A percentile compares a stretch with the other conserved stretches of the same genome.
Evolutionary conservation across 2,113 vertebrate genomes (phyloP).

Genomic region (Galemys pyrenaicus): DNA sequence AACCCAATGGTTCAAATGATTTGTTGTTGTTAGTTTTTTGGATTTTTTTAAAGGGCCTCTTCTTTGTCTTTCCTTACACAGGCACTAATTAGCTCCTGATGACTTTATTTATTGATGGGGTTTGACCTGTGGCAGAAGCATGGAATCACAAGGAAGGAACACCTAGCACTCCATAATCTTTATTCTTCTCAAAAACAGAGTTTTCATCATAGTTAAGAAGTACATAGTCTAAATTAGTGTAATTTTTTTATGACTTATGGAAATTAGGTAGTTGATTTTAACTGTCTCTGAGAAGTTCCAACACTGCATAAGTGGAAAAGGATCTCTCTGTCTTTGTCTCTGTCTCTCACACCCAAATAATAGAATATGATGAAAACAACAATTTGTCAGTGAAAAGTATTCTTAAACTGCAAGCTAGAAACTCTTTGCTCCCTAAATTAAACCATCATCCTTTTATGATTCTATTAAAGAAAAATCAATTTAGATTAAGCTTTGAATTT

Average conservation of each 20-base stretch:
- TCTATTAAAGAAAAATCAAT: background rate
- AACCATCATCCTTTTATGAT: background rate
- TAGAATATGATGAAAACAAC: constrained; percentile 4
- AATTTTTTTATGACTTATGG: background rate
- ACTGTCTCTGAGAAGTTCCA: constrained; percentile 4
- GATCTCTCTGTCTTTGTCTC: background rate
- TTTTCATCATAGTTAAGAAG: background rate
- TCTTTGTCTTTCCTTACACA: background rate
- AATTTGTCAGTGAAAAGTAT: background rate
- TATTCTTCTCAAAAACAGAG: background rate
- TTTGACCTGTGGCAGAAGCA: background rate
- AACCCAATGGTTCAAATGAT: constrained; percentile 13
- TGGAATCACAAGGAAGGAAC: background rate
- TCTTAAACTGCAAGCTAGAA: background rate
- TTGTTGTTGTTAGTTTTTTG: background rate
- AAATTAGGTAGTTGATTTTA: constrained; percentile 24
- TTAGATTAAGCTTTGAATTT: background rate
- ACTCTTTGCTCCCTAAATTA: background rate
- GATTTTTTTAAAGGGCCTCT: background rate
- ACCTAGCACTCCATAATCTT: background rate
- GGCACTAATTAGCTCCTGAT: constrained; percentile 35
- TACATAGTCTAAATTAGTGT: background rate
- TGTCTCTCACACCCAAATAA: background rate
- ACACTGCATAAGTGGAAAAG: background rate
- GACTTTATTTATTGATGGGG: constrained; percentile 27